Conservation (phyloP, 2,113 vertebrate species). For the Osmerus mordax region DNA sequence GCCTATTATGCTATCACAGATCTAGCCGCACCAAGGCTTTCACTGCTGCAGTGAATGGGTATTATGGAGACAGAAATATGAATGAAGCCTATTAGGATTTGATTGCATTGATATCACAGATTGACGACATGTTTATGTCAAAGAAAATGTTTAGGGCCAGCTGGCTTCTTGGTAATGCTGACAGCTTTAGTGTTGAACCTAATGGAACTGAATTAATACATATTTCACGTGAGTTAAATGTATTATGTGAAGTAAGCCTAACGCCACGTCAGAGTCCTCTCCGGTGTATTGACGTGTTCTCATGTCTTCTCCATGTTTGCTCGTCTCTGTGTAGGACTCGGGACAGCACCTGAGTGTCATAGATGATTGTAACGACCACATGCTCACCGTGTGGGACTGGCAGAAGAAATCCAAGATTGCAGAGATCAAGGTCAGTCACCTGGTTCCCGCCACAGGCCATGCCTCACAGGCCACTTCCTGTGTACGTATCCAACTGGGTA, state of each 20-base stretch:
- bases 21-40: neutral
- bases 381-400: constrained; percentile 98
- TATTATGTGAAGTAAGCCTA: too few species aligned
- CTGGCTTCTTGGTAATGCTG: too few species aligned
- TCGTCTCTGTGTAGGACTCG: constrained; percentile 77
- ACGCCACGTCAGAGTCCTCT: too few species aligned
- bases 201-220: too few species aligned
- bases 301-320: too few species aligned
- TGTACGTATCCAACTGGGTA: too few species aligned
- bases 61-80: neutral
- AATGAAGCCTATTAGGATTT: neutral
- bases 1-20: neutral
- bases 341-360: constrained; percentile 91
- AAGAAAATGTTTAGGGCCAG: too few species aligned
- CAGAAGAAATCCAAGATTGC: constrained; percentile 92
- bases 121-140: too few species aligned
- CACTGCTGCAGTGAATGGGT: neutral
- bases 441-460: neutral
- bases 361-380: constrained; percentile 97
- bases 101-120: neutral
- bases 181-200: too few species aligned
- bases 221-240: too few species aligned
- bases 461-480: neutral
- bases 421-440: constrained; percentile 88
- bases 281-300: too few species aligned